Conservation (phyloP, 2,888 invertebrate species). For the Coelinius sp. region DNA sequence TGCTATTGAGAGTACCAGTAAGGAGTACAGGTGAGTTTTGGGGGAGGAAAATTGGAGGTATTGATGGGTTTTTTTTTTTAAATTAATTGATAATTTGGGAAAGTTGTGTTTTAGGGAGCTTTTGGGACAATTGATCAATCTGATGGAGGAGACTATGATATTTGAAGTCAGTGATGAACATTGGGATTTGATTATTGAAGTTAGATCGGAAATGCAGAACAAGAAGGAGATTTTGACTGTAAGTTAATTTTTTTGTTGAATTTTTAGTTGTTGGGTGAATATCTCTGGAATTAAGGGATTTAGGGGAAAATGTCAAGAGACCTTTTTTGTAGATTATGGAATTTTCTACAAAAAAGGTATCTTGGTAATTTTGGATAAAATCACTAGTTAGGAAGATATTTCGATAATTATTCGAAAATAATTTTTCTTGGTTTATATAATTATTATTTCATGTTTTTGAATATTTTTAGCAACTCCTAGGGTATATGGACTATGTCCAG, state of each 20-base stretch:
- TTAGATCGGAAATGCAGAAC: constrained; percentile 57
- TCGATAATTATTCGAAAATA: too few relatives aligned
- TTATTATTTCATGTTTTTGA: constrained; percentile 19
- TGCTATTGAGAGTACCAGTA: constrained; percentile 60
- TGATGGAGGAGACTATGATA: constrained; percentile 58
- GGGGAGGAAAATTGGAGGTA: not conserved
- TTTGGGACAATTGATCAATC: constrained; percentile 56
- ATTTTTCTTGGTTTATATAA: too few relatives aligned
- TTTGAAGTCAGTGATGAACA: constrained; percentile 58
- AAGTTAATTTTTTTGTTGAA: too few relatives aligned
- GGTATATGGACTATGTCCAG: constrained; percentile 63
- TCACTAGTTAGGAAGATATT: too few relatives aligned
- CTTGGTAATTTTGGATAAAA: too few relatives aligned
- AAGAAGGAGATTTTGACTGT: constrained; percentile 61
- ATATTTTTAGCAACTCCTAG: constrained; percentile 56
- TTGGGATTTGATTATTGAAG: constrained; percentile 60
- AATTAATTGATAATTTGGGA: constrained; percentile 8
- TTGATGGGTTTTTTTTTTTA: too few relatives aligned
- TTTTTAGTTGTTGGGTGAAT: too few relatives aligned
- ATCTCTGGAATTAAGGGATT: too few relatives aligned
- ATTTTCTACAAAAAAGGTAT: too few relatives aligned
- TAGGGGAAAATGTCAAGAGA: too few relatives aligned
- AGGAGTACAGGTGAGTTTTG: constrained; percentile 61
- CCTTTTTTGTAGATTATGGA: too few relatives aligned
- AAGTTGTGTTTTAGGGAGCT: constrained; percentile 52